Evolutionary conservation across 2,113 vertebrate species (phyloP).

Genomic region (Stigmatopora nigra): DNA sequence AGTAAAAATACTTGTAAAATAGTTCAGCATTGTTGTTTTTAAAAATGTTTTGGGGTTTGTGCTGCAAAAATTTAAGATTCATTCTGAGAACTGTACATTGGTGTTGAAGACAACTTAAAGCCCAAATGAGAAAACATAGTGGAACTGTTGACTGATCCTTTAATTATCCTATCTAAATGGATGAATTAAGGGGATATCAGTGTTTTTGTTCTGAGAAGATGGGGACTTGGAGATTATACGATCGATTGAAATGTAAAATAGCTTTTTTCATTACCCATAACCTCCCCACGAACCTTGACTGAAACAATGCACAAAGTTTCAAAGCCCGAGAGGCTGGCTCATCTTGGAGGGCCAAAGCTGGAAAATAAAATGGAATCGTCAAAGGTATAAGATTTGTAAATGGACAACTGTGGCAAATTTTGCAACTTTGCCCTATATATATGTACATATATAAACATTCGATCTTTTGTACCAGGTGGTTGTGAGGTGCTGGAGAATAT

Average conservation of each 20-base stretch:
- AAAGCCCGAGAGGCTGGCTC: constrained; percentile 56
- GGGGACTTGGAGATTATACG: constrained; percentile 48
- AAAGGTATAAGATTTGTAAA: constrained; percentile 47
- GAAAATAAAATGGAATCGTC: constrained; percentile 57
- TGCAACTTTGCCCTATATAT: too few relatives aligned
- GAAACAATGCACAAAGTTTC: constrained; percentile 62
- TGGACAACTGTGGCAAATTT: constrained; percentile 22
- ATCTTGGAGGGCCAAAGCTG: constrained; percentile 47
- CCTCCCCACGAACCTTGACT: constrained; percentile 60
- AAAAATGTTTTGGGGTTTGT: not conserved
- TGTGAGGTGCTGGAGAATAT: too few relatives aligned
- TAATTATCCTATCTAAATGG: constrained; percentile 52
- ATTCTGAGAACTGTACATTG: constrained; percentile 9
- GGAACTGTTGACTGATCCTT: constrained; percentile 6
- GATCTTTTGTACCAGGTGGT: too few relatives aligned
- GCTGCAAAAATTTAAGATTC: constrained; percentile 1
- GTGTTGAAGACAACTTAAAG: constrained; percentile 6
- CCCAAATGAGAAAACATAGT: constrained; percentile 8
- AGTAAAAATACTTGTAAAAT: not conserved
- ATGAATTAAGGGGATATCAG: constrained; percentile 48
- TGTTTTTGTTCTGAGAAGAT: constrained; percentile 55
- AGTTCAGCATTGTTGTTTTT: not conserved
- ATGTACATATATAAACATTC: too few relatives aligned
- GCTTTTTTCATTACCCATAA: constrained; percentile 66
- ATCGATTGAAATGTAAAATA: constrained; percentile 68